A percentile compares a stretch with the other conserved stretches of the same genome.
phyloP scores from a whole-genome alignment of 1,140 invertebrate genomes.

The Heliothis subflexa region DNA sequence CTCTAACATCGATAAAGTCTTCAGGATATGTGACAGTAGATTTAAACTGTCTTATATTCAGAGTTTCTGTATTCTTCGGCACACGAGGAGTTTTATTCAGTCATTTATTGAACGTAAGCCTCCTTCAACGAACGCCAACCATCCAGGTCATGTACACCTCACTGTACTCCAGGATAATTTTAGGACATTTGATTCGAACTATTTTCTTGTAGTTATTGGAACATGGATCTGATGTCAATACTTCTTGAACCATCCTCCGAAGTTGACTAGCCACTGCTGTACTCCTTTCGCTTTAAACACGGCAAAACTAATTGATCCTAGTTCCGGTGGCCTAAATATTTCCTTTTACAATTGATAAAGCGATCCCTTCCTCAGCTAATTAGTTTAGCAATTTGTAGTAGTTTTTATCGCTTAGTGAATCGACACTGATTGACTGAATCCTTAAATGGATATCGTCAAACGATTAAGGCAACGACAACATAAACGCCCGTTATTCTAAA shows the following conservation, averaged over 20 bases:
- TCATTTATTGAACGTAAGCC: too few species aligned
- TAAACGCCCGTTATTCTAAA: too few species aligned
- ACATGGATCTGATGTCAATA: not conserved
- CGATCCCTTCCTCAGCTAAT: not conserved
- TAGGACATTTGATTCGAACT: not conserved
- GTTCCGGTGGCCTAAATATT: constrained; percentile 6
- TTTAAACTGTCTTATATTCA: too few species aligned
- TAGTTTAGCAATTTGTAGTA: not conserved
- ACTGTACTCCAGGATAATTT: too few species aligned
- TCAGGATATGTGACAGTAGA: too few species aligned
- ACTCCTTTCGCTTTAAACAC: not conserved
- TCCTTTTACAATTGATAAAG: not conserved
- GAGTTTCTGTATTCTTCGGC: too few species aligned
- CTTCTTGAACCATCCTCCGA: not conserved
- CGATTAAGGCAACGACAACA: too few species aligned
- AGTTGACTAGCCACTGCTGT: not conserved
- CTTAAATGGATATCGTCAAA: too few species aligned
- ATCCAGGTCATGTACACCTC: too few species aligned
- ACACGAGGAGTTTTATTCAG: too few species aligned
- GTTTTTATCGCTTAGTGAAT: not conserved
- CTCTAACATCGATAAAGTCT: too few species aligned
- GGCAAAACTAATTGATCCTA: not conserved
- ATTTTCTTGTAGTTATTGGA: not conserved
- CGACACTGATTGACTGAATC: not conserved
- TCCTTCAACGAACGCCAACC: too few species aligned